Base-by-base conservation (phyloP, 2,113 vertebrate species). In the Istiophorus platypterus region DNA sequence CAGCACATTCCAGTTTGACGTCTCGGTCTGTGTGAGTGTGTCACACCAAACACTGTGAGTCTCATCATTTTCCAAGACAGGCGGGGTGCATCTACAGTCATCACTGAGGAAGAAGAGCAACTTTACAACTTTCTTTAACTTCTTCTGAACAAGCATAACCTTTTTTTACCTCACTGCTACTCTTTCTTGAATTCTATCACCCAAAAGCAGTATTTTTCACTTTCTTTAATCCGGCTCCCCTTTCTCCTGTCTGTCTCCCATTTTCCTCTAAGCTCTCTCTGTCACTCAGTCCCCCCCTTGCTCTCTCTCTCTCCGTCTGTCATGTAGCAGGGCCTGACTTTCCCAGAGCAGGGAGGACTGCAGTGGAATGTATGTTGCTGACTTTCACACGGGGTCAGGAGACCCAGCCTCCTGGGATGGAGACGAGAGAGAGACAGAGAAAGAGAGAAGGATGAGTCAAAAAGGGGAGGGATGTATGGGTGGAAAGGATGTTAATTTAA, bases 291-390 rank as follows among this genome's bases (percentile, higher is more conserved):
- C 45, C 24, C 26, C 39, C 34, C n/a, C 1, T 69, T 26, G 29
- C 47, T 63, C 78, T 63, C 56, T 27, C 56, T 27, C 63, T 45
- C 37, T 59, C 45, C 54, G 72, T 82, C 81, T 82, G 72, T 76
- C 37, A 31, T 71, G 80, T 75, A 82, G 89, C 92, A 92, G 91
- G 80, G 66, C 77, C 20, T 20, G 93, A 94, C 91, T 95, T 97
- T 97, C 96, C 95, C 96, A 96, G 96, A 95, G 85, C 86, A 76
- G 94, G 93, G 93, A 95, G 96, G 96, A 95, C 96, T 95, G 92
- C 93, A 94, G 94, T 96, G 96, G 96, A 97, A 97, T 96, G 94
- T 93, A 91, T 92, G 93, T 86, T 92, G 92, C 90, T 83, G 84
- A 90, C 95, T 95, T 96, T 95, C 96, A 93, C 94, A 95, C 94